phyloP scores from a whole-genome alignment of 1,140 invertebrate genomes.

The Zaprionus ornatus region DNA sequence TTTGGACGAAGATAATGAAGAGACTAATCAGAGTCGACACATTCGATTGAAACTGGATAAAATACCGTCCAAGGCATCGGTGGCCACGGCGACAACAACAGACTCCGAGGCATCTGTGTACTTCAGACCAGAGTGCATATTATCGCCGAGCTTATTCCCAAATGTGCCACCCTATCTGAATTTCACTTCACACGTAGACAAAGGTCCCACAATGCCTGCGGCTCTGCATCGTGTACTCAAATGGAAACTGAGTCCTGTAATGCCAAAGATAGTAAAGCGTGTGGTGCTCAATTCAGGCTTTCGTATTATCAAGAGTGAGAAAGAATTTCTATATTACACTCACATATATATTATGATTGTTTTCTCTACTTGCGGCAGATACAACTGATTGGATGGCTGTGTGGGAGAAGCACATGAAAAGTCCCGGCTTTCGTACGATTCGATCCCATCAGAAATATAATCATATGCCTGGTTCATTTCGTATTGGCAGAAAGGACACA shows the following conservation, averaged over 20 bases:
- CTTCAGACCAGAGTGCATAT: slow-evolving; percentile 83
- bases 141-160: slow-evolving; percentile 91
- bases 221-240: slow-evolving; percentile 91
- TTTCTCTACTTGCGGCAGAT: slow-evolving; percentile 77
- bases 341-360: background rate
- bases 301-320: slow-evolving; percentile 90
- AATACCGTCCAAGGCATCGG: slow-evolving; percentile 48
- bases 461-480: slow-evolving; percentile 98
- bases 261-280: slow-evolving; percentile 93
- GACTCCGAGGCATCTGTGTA: slow-evolving; percentile 66
- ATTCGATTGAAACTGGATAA: slow-evolving; percentile 59
- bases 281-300: slow-evolving; percentile 94
- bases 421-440: slow-evolving; percentile 89
- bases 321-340: no score
- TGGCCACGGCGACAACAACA: slow-evolving; percentile 48
- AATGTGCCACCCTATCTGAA: slow-evolving; percentile 95
- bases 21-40: slow-evolving; percentile 70
- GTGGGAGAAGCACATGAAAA: slow-evolving; percentile 94
- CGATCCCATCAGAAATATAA: slow-evolving; percentile 97
- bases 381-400: slow-evolving; percentile 90
- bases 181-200: slow-evolving; percentile 91
- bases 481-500: slow-evolving; percentile 97
- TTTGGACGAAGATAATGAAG: slow-evolving; percentile 61
- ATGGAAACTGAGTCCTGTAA: slow-evolving; percentile 96
- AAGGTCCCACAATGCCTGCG: slow-evolving; percentile 87